phyloP scores from a whole-genome alignment of 2,888 invertebrate species.

The Myopa tessellatipennis region DNA sequence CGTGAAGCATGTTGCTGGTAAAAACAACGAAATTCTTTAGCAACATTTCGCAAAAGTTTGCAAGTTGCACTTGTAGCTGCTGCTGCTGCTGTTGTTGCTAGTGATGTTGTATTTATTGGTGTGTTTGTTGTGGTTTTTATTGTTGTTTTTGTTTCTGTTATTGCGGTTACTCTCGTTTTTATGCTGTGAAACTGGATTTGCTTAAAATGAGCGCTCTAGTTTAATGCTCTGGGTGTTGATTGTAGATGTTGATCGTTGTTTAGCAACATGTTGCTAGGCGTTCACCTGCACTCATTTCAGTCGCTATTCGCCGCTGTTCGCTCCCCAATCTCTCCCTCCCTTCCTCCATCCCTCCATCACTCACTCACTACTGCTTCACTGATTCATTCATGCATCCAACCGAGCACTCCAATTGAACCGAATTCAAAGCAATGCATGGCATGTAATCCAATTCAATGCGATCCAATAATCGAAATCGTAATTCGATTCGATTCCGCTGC shows the following conservation, averaged over 20 bases:
- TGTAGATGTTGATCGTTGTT: not conserved
- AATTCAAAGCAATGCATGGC: constrained; percentile 12
- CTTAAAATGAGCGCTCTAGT: not conserved
- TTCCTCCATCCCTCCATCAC: not conserved
- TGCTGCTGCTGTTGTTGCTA: not conserved
- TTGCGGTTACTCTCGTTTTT: not conserved
- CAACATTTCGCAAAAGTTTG: constrained; percentile 13
- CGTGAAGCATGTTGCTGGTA: constrained; percentile 24
- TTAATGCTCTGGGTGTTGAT: not conserved
- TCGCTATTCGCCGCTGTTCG: not conserved
- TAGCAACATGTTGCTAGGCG: constrained; percentile 34
- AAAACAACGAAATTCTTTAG: not conserved
- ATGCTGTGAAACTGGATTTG: constrained; percentile 4
- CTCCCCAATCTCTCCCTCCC: not conserved
- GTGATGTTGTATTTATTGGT: too few species aligned
- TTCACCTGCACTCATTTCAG: not conserved
- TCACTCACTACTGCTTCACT: not conserved
- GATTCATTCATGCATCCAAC: constrained; percentile 18
- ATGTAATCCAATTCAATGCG: constrained; percentile 32
- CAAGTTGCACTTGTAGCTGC: not conserved
- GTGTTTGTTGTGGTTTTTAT: too few species aligned
- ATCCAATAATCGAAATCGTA: constrained; percentile 35
- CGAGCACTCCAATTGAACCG: not conserved
- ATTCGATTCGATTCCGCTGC: constrained; percentile 34
- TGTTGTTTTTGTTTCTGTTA: too few species aligned